Conservation (phyloP, 2,113 vertebrate species). For the Grus americana region DNA sequence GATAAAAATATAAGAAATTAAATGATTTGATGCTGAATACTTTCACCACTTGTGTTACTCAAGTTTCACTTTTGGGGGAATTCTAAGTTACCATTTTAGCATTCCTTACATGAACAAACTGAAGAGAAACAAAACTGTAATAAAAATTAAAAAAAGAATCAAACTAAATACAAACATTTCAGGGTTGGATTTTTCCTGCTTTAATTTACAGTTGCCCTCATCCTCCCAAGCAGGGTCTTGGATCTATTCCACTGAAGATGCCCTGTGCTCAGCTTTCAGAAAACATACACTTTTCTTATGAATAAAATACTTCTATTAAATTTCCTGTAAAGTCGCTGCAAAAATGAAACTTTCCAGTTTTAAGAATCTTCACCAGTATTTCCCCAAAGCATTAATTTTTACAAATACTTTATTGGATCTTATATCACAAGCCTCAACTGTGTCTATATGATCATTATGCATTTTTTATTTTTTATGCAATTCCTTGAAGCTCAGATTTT, state of each 20-base stretch:
- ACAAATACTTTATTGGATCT: conserved; percentile 1
- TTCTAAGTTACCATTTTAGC: background rate
- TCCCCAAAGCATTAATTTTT: conserved; percentile 26
- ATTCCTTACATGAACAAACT: background rate
- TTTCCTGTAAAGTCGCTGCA: background rate
- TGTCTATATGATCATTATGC: background rate
- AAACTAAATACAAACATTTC: background rate
- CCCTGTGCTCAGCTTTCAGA: background rate
- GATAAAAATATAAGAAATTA: background rate
- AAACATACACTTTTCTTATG: background rate
- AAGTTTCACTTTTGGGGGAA: background rate
- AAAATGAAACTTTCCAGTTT: background rate
- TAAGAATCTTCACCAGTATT: background rate
- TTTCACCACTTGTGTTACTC: background rate
- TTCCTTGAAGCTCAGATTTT: background rate
- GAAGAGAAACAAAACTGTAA: background rate
- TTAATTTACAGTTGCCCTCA: background rate
- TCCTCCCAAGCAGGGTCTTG: background rate
- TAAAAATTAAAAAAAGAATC: background rate
- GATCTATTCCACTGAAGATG: background rate
- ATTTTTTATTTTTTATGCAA: conserved; percentile 2
- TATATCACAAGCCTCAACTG: background rate
- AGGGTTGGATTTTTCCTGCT: background rate
- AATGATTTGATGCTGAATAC: background rate
- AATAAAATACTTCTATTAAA: background rate